phyloP scores from a whole-genome alignment of 2,797 vertebrate genomes.

The Todus mexicanus region DNA sequence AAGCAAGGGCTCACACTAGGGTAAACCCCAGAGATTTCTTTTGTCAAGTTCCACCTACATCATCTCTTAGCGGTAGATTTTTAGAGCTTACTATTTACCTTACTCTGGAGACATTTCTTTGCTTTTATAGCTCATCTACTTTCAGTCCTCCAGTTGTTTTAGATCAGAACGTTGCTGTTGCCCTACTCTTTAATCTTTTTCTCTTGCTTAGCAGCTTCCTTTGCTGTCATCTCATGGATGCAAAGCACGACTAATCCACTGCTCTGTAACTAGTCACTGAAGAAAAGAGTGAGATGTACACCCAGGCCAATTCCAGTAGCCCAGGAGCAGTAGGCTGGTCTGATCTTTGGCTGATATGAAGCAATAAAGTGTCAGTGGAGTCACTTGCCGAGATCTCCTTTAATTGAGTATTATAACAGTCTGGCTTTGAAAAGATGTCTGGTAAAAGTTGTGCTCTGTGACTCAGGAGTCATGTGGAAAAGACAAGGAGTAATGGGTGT shows the following conservation, averaged over 20 bases:
- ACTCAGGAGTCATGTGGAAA: no score
- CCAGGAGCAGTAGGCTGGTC: background rate
- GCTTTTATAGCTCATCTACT: slow-evolving; percentile 48
- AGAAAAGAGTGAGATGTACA: background rate
- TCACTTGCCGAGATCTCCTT: background rate
- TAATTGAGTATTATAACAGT: background rate
- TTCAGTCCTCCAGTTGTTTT: background rate
- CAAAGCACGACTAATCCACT: background rate
- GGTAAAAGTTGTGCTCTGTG: background rate
- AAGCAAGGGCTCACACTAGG: background rate
- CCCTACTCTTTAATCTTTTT: background rate
- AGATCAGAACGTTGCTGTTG: background rate
- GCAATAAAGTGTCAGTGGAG: background rate
- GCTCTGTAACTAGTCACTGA: background rate
- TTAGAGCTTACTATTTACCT: slow-evolving; percentile 35
- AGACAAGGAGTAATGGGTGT: no score
- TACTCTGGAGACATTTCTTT: slow-evolving; percentile 14
- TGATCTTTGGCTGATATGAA: background rate
- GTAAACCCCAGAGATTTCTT: slow-evolving; percentile 36
- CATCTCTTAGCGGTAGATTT: slow-evolving; percentile 44
- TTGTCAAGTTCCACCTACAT: slow-evolving; percentile 28
- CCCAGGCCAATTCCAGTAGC: no score
- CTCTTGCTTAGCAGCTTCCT: background rate
- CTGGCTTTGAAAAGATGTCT: background rate
- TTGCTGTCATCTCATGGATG: background rate